Evolutionary conservation across 2,797 vertebrate genomes (phyloP).

Genomic region (Vultur gryphus): DNA sequence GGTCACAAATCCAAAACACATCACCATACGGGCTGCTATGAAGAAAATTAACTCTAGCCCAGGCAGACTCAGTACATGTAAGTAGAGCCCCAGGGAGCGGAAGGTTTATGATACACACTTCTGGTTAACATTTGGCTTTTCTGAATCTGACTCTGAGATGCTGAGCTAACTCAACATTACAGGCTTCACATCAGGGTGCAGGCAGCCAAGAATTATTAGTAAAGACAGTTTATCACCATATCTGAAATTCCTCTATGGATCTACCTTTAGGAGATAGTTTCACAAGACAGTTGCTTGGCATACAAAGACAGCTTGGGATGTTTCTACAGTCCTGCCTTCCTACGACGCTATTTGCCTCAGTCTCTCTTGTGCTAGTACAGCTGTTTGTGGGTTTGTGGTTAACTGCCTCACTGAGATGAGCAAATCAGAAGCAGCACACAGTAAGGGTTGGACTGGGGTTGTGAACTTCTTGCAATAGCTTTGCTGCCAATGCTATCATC

Average conservation of each 20-base stretch:
- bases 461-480: not conserved
- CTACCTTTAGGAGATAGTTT: not conserved
- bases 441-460: not conserved
- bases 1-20: not conserved
- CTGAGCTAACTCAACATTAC: not conserved
- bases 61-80: not conserved
- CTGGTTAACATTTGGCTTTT: not conserved
- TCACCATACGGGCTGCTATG: rapidly evolving
- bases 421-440: not conserved
- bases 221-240: not conserved
- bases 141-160: not conserved
- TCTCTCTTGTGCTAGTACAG: not conserved
- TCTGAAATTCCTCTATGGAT: not conserved
- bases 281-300: not conserved
- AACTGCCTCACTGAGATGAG: not conserved
- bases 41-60: not conserved
- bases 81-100: not conserved
- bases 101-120: not conserved
- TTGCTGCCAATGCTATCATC: not conserved
- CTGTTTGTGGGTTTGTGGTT: not conserved
- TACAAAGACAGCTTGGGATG: not conserved
- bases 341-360: rapidly evolving
- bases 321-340: not conserved
- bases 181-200: not conserved
- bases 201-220: not conserved